Percentiles rank a stretch among this genome's conserved stretches.
Conservation (phyloP, 1,140 invertebrate species). For the Parasteatoda tepidariorum region DNA sequence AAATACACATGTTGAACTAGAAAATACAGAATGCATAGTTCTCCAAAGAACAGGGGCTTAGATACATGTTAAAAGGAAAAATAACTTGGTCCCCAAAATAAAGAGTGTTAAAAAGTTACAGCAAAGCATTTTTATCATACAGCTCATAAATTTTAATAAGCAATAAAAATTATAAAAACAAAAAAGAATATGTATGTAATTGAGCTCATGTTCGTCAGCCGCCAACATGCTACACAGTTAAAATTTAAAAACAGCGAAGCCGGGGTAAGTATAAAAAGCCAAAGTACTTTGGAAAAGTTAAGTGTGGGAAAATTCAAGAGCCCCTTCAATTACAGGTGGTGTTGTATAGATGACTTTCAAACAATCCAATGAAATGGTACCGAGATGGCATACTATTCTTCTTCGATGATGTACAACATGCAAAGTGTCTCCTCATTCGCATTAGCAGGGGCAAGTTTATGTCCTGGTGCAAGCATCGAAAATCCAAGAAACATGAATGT, state of each 20-base stretch:
- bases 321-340: constrained; percentile 18
- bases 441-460: constrained; percentile 76
- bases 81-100: constrained; percentile 48
- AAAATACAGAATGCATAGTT: constrained; percentile 49
- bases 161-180: not conserved
- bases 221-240: constrained; percentile 16
- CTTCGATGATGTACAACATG: constrained; percentile 82
- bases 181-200: not conserved
- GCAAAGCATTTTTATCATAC: no score
- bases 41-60: constrained; percentile 48
- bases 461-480: constrained; percentile 83
- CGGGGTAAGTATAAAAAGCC: constrained; percentile 20
- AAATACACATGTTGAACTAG: constrained; percentile 35
- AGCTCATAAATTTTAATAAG: not conserved
- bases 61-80: not conserved
- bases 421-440: constrained; percentile 75
- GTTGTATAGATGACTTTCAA: constrained; percentile 26
- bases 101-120: not conserved
- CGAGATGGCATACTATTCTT: constrained; percentile 64
- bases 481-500: constrained; percentile 98
- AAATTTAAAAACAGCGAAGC: not conserved
- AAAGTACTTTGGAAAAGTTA: constrained; percentile 54
- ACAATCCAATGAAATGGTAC: not conserved
- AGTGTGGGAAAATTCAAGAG: constrained; percentile 51
- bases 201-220: not conserved